Conservation (phyloP, 2,113 vertebrate genomes). For the Ptyas mucosa region DNA sequence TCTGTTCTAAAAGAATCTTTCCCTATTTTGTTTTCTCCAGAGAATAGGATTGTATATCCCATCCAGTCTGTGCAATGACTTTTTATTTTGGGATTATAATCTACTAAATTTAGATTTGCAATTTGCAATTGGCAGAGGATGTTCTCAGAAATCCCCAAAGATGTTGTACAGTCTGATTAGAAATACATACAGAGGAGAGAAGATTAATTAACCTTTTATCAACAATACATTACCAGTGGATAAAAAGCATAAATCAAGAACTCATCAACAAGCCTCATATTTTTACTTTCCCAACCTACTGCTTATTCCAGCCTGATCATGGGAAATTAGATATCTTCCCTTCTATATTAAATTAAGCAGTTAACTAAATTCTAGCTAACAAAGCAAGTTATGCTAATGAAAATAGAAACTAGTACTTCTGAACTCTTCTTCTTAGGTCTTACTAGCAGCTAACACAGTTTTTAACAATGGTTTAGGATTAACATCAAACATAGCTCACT, state of each 20-base stretch:
- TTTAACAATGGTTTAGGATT: background rate
- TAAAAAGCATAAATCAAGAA: background rate
- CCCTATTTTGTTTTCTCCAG: background rate
- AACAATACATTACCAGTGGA: background rate
- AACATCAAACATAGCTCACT: background rate
- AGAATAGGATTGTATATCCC: background rate
- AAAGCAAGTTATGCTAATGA: background rate
- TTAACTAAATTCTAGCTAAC: background rate
- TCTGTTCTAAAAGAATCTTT: background rate
- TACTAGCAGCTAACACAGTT: background rate
- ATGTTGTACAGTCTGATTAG: background rate
- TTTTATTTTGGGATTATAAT: background rate
- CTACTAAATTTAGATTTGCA: background rate
- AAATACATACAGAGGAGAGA: background rate
- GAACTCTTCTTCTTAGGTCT: background rate
- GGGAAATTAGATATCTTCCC: background rate
- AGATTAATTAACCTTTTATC: background rate
- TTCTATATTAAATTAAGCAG: background rate
- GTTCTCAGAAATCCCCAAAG: background rate
- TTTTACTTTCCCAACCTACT: background rate
- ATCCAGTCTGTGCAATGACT: background rate
- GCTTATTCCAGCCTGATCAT: background rate
- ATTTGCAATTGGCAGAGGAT: background rate
- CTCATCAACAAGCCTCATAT: background rate
- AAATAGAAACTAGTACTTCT: background rate